Evolutionary conservation across 53 echinoderm and acorn worm species (phyloP).

Genomic region (Apostichopus leukothele): DNA sequence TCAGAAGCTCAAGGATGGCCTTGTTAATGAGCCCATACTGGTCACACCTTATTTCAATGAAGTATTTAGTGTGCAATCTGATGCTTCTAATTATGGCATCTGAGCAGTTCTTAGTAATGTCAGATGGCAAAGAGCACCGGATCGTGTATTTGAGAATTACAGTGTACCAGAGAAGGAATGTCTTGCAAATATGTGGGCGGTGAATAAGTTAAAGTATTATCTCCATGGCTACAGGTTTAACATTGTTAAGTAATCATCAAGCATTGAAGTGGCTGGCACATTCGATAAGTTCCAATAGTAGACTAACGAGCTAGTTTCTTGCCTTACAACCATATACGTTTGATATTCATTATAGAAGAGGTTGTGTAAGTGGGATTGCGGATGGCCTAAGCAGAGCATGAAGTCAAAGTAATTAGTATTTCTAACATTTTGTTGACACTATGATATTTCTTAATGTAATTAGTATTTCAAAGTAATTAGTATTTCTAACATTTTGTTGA

Average conservation of each 20-base stretch:
- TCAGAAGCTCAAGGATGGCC: slow-evolving; percentile 8
- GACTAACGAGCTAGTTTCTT: background rate
- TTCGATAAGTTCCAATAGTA: background rate
- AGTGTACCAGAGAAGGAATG: slow-evolving; percentile 10
- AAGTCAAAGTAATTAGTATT: background rate
- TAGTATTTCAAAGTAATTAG: too few relatives aligned
- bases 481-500: background rate
- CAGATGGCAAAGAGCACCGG: background rate
- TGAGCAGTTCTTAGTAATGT: slow-evolving; percentile 45
- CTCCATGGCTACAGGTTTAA: too few relatives aligned
- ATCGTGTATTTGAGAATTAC: background rate
- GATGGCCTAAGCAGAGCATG: background rate
- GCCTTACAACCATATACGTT: background rate
- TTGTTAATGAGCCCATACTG: slow-evolving; percentile 16
- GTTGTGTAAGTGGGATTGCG: background rate
- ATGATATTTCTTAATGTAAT: background rate
- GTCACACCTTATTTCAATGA: background rate
- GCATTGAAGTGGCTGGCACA: background rate
- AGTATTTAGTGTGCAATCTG: background rate
- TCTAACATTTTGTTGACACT: background rate
- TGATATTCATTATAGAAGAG: background rate
- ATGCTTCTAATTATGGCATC: slow-evolving; percentile 18
- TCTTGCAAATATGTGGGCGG: background rate
- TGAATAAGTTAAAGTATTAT: background rate
- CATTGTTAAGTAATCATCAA: background rate